Evolutionary conservation across 2,113 vertebrate species (phyloP).

Genomic region (Etia nguti): DNA sequence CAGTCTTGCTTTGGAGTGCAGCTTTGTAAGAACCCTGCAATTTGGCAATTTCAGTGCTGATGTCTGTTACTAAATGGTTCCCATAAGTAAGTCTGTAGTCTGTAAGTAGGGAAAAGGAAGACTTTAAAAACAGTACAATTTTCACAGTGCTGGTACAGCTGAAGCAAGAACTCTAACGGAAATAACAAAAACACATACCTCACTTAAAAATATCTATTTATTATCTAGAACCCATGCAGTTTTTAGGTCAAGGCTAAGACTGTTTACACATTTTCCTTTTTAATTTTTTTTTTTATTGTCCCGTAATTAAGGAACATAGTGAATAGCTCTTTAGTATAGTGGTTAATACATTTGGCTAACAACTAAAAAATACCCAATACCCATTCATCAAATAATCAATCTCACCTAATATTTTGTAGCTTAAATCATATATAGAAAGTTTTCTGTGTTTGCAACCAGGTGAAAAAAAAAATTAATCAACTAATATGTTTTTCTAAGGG

Average conservation of each 20-base stretch:
- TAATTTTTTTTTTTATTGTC: neutral
- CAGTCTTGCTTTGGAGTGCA: neutral
- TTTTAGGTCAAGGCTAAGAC: neutral
- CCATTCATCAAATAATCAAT: neutral
- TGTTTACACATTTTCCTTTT: neutral
- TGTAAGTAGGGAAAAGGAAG: neutral
- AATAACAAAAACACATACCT: neutral
- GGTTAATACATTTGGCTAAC: neutral
- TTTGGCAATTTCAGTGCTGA: constrained; percentile 37
- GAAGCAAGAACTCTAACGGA: neutral
- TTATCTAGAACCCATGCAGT: neutral
- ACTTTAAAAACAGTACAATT: neutral
- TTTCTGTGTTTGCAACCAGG: neutral
- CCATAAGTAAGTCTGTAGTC: constrained; percentile 35
- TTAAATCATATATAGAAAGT: neutral
- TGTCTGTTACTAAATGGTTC: constrained; percentile 1
- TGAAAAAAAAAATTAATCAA: neutral
- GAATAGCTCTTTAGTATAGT: neutral
- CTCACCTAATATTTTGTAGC: neutral
- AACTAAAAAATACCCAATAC: neutral
- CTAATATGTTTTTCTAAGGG: neutral
- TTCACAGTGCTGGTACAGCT: neutral
- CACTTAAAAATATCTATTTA: neutral
- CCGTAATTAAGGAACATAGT: neutral
- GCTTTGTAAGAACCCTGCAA: constrained; percentile 24